A percentile compares a stretch with the other conserved stretches of the same genome.
Evolutionary conservation across 2,797 vertebrate genomes (phyloP).

Genomic region (Pangasius krempfi): DNA sequence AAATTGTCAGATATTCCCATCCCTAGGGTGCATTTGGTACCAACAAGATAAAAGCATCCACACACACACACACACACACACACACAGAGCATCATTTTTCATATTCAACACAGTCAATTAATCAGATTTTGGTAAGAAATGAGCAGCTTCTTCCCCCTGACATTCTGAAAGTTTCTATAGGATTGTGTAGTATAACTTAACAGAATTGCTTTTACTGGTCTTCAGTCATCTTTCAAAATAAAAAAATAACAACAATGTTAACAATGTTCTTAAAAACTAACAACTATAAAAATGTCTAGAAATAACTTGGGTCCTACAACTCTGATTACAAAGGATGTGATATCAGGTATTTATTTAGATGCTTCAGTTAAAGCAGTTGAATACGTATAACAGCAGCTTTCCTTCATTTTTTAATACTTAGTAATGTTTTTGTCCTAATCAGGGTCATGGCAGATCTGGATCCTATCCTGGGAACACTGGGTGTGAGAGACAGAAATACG

Average conservation of each 20-base stretch:
- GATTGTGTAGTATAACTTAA: background rate
- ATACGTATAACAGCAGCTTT: background rate
- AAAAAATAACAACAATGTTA: background rate
- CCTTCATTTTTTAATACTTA: background rate
- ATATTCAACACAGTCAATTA: slow-evolving; percentile 45
- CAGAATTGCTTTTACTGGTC: background rate
- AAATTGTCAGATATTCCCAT: background rate
- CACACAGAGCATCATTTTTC: slow-evolving; percentile 37
- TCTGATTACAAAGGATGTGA: background rate
- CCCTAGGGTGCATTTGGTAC: background rate
- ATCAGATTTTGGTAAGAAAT: slow-evolving; percentile 47
- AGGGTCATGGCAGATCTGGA: background rate
- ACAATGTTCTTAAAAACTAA: background rate
- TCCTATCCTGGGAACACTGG: background rate
- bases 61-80: background rate
- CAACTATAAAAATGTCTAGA: background rate
- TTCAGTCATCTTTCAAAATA: background rate
- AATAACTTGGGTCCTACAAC: background rate
- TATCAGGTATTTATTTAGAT: background rate
- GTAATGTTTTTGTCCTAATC: background rate
- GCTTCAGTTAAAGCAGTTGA: background rate
- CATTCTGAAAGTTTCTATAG: background rate
- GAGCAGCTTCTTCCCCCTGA: background rate
- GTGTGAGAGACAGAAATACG: background rate
- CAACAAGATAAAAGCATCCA: background rate